Evolutionary conservation across 2,113 vertebrate species (phyloP).

Genomic region (Bungarus multicinctus): DNA sequence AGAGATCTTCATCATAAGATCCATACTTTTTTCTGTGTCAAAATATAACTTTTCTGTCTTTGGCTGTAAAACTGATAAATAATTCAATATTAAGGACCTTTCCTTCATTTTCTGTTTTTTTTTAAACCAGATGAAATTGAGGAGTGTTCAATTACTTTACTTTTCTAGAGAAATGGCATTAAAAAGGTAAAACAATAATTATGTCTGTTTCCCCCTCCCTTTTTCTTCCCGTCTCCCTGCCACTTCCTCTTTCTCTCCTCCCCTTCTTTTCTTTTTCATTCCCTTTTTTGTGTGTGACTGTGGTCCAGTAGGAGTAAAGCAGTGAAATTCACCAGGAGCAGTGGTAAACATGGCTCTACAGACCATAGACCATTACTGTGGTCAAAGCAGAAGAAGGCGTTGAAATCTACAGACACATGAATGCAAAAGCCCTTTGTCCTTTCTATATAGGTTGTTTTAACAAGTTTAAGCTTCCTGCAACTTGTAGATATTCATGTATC

Average conservation of each 20-base stretch:
- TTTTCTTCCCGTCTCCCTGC: background rate
- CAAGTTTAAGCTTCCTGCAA: background rate
- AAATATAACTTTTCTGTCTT: background rate
- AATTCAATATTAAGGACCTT: background rate
- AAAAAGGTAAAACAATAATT: background rate
- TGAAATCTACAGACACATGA: background rate
- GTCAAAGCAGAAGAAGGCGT: background rate
- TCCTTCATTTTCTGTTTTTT: background rate
- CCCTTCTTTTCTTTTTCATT: background rate
- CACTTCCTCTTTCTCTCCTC: background rate
- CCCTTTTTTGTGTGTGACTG: background rate
- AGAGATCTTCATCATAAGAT: background rate
- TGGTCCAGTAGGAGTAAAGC: background rate
- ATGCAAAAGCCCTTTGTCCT: background rate
- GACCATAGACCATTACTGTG: background rate
- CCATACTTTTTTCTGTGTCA: background rate
- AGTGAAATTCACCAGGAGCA: background rate
- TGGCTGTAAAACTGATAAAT: background rate
- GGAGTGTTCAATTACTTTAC: background rate
- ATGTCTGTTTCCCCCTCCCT: background rate
- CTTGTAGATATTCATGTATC: background rate
- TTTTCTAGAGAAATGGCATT: background rate
- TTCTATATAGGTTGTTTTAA: background rate
- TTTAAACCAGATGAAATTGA: background rate
- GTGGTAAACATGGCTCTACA: background rate